Conservation (phyloP, 2,113 vertebrate species). For the Grammomys dolichurus region DNA sequence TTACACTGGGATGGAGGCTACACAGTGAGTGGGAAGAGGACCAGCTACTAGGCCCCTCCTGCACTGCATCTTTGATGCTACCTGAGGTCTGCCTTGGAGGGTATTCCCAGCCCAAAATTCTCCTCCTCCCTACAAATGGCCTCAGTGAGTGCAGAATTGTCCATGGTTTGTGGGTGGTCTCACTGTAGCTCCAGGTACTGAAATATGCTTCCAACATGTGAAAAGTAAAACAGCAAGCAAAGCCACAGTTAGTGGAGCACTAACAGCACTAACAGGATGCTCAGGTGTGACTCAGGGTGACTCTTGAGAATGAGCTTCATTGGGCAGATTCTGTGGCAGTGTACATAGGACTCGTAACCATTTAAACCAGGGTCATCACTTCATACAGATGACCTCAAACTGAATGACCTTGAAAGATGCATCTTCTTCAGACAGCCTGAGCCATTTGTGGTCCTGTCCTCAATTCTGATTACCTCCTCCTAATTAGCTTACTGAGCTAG, state of each 20-base stretch:
- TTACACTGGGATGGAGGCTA: background rate
- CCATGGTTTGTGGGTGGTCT: conserved; percentile 53
- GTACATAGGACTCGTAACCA: background rate
- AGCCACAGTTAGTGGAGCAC: background rate
- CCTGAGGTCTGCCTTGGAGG: background rate
- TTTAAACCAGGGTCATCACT: conserved; percentile 36
- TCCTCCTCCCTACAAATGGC: background rate
- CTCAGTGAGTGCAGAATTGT: background rate
- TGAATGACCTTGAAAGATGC: conserved; percentile 7
- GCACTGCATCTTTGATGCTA: background rate
- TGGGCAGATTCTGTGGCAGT: background rate
- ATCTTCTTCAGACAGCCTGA: background rate
- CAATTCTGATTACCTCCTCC: conserved; percentile 27
- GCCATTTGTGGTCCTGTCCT: background rate
- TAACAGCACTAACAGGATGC: background rate
- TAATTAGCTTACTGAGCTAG: background rate
- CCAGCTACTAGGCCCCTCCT: background rate
- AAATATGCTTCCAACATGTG: conserved; percentile 25
- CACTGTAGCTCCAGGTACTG: background rate
- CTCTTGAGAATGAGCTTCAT: conserved; percentile 8
- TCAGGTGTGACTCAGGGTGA: background rate
- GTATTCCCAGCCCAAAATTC: background rate
- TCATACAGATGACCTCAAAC: background rate
- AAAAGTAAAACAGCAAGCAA: conserved; percentile 9
- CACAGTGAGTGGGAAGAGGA: background rate